Base-by-base conservation (phyloP, 2,113 vertebrate genomes). In the Mesembrinibis cayennensis region DNA sequence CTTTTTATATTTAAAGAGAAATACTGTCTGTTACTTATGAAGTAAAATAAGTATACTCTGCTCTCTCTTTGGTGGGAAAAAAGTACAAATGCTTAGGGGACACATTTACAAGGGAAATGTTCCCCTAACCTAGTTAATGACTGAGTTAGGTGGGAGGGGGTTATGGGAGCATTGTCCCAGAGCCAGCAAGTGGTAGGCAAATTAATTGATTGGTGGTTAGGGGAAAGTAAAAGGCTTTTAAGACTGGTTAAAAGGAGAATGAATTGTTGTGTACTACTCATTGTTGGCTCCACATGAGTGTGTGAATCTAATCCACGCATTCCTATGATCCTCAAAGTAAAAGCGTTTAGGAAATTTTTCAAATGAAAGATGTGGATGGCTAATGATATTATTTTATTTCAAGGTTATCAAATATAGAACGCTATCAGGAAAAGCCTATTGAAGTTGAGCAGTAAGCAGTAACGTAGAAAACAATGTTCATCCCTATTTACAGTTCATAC, bases 201-300 rank as follows among this genome's bases (percentile, higher is more conserved):
- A 96, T 97, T 97, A 95, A 96, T 97, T 97, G 66, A 40, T 89
- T 95, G 73, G 92, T 95, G 94, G 95, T 95, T 96, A 97, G 92
- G 92, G 95, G 94, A 84, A 91, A 87, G 82, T 94, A 79, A 90
- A 83, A 95, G 13, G n/a, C 74, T 89, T 96, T 66, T 70, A 95
- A 59, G 42, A 81, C 69, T 84, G 92, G 90, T 88, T 93, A 72
- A 89, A 90, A 93, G 84, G 65, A 49, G 53, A 92, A 89, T 89
- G 40, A 90, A 58, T 87, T 82, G 76, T 77, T 91, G 34, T 65
- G 22, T 76, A 22, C 58, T 86, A 23, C 63, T 90, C 26, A 29
- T 26, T 59, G 8, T 56, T 90, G 85, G 29, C 45, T 86, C 12
- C 40, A 84, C 13, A 7, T 7, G 3, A 49, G 13, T 1, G 0